phyloP scores from a whole-genome alignment of 2,113 vertebrate genomes.

The Pantherophis guttatus region DNA sequence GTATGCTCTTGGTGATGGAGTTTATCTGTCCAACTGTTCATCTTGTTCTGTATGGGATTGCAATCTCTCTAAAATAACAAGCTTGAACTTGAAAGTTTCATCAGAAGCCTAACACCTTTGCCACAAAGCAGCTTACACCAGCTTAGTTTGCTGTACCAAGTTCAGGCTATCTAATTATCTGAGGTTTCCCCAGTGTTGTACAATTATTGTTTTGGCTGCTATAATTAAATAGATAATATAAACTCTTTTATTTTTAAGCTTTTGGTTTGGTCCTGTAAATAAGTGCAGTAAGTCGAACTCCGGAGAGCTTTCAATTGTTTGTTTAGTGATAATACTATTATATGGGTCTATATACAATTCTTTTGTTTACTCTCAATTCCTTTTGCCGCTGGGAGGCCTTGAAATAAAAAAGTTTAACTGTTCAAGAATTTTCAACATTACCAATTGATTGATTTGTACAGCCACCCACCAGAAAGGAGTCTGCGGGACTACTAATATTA shows the following conservation, averaged over 20 bases:
- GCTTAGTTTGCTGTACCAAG: background rate
- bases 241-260: background rate
- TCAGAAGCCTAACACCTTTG: background rate
- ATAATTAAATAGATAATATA: background rate
- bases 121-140: background rate
- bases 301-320: background rate
- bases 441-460: background rate
- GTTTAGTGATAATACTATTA: background rate
- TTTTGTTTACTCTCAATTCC: background rate
- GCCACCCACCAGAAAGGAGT: background rate
- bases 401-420: background rate
- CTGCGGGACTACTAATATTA: background rate
- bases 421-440: background rate
- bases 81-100: background rate
- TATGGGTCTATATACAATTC: background rate
- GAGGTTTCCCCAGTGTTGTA: background rate
- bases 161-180: background rate
- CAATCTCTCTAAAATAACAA: background rate
- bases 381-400: background rate
- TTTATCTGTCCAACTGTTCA: background rate
- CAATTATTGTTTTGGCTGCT: background rate
- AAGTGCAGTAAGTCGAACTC: background rate
- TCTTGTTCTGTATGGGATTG: background rate
- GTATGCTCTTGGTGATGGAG: background rate
- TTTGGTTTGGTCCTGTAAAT: background rate